These are phyloP conservation scores for Arenicola marina DNA, from an alignment of 2,888 invertebrate genomes.

Conservation along the genomic window DNA sequence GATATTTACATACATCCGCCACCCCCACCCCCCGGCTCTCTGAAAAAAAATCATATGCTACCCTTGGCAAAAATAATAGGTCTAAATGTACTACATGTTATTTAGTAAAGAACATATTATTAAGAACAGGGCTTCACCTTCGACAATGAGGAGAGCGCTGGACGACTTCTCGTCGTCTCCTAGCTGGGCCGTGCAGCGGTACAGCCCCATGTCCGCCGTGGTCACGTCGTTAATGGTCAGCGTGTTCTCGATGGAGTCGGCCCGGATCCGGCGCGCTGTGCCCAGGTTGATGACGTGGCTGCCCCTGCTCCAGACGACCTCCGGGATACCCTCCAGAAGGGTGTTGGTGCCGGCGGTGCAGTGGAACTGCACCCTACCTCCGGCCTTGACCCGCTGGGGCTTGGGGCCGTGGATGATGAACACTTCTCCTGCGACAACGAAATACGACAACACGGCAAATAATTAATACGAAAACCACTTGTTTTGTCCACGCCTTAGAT, in stretches of 20 bases:
- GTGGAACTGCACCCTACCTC: conserved; percentile 15
- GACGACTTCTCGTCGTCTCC: conserved; percentile 16
- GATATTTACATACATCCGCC: no score
- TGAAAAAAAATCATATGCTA: no score
- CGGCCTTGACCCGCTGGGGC: conserved; percentile 26
- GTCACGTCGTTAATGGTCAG: conserved; percentile 45
- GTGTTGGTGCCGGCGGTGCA: conserved; percentile 18
- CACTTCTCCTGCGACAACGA: conserved; percentile 23
- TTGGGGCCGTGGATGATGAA: conserved; percentile 20
- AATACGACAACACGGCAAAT: no score
- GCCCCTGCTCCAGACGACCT: conserved; percentile 22
- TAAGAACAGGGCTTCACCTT: conserved; percentile 25
- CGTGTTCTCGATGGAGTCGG: conserved; percentile 12
- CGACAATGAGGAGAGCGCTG: conserved; percentile 27
- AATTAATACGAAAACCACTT: no score
- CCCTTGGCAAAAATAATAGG: no score
- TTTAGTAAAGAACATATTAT: no score
- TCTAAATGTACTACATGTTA: no score
- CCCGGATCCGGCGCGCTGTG: conserved; percentile 10
- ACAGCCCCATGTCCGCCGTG: conserved; percentile 48
- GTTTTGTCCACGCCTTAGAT: no score
- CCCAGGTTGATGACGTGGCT: conserved; percentile 11
- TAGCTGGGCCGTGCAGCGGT: conserved; percentile 37
- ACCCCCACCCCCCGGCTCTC: no score
- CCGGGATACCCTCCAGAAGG: conserved; percentile 8